A percentile compares a stretch with the other conserved stretches of the same genome.
phyloP scores from a whole-genome alignment of 2,888 invertebrate species.

The Corythucha ciliata region DNA sequence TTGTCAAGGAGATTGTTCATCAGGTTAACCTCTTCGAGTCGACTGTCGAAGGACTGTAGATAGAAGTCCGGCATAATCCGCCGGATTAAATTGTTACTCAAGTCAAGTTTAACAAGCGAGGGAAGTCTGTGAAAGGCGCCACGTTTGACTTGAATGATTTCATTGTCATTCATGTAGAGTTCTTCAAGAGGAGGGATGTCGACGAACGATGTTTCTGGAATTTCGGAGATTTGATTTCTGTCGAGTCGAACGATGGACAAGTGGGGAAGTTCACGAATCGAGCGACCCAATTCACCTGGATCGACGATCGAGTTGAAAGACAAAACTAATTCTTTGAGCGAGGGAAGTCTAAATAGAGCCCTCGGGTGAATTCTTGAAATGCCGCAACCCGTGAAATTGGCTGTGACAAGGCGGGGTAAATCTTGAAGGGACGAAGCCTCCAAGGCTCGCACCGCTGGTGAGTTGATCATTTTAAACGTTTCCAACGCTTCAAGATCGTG shows the following conservation, averaged over 20 bases:
- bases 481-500: slow-evolving; percentile 58
- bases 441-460: slow-evolving; percentile 52
- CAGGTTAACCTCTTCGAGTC: slow-evolving; percentile 66
- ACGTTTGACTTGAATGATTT: slow-evolving; percentile 41
- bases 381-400: slow-evolving; percentile 69
- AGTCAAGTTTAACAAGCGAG: slow-evolving; percentile 58
- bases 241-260: slow-evolving; percentile 61
- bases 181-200: slow-evolving; percentile 62
- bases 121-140: slow-evolving; percentile 75
- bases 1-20: slow-evolving; percentile 67
- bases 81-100: slow-evolving; percentile 66
- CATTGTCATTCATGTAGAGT: slow-evolving; percentile 55
- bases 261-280: slow-evolving; percentile 63
- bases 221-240: slow-evolving; percentile 58
- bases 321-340: slow-evolving; percentile 58
- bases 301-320: slow-evolving; percentile 64
- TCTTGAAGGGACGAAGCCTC: slow-evolving; percentile 65
- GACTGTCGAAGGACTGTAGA: slow-evolving; percentile 48
- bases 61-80: slow-evolving; percentile 76
- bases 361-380: slow-evolving; percentile 69
- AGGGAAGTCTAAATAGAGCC: slow-evolving; percentile 61
- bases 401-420: slow-evolving; percentile 54
- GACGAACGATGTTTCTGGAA: slow-evolving; percentile 69
- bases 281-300: slow-evolving; percentile 71
- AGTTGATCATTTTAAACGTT: slow-evolving; percentile 61